Evolutionary conservation across 1,140 invertebrate species (phyloP), one percentile per base, ranked within the genome.

Genomic region (Ceratitis capitata): DNA sequence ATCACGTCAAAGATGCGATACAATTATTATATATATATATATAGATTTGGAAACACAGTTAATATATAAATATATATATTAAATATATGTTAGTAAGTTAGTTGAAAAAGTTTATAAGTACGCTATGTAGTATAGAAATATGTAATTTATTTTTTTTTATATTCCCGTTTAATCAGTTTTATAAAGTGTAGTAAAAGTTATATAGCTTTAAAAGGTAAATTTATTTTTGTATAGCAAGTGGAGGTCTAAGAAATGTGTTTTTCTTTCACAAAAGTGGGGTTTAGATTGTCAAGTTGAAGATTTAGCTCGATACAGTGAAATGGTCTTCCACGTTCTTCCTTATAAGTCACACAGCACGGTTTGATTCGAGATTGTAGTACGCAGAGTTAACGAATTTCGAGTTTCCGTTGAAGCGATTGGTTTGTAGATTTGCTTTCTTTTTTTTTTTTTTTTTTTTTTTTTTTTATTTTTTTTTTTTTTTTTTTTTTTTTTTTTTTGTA

Each of bases 71-170:
- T n/a, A n/a, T n/a, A n/a, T n/a, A n/a, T n/a, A n/a, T n/a, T n/a
- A n/a, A n/a, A n/a, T 69, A 69, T 69, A 69, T 32, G 29, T 61
- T 32, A 78, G 69, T 78, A 78, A 42, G 69, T 78, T 78, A 26
- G 39, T 23, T 45, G 23, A 23, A n/a, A 78, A 39, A n/a, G 14
- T 39, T 16, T 19, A 16, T 19, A 35, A 69, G 29, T 69, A 45
- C 23, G 32, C 10, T 35, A 35, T 45, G 19, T 78, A 69, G 32
- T 69, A 39, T 69, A 3, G 61, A 26, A 26, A 69, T 69, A 69
- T 61, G 23, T 61, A 58, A 9, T 10, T 32, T 61, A 1, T 23
- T 61, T 23, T n/a, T 61, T 61, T 26, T 32, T 61, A n/a, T n/a
- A n/a, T n/a, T n/a, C n/a, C 29, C 29, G 61, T 69, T 69, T 53